A percentile compares a stretch with the other conserved stretches of the same genome.
Conservation (phyloP, 2,113 vertebrate genomes). For the Atherinomorus stipes region DNA sequence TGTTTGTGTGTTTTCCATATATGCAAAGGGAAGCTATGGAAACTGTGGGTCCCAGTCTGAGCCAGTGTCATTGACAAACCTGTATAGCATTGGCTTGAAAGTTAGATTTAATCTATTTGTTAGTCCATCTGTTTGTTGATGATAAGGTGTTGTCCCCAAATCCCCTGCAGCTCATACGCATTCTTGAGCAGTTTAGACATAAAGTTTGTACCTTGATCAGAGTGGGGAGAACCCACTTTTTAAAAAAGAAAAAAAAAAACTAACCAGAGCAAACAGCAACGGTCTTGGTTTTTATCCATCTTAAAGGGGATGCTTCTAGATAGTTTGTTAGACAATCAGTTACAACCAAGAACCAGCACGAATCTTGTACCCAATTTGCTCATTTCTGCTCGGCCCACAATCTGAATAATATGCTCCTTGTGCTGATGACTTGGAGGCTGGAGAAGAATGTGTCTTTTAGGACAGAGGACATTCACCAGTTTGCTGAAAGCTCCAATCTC, state of each 20-base stretch:
- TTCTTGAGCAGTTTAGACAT: not conserved
- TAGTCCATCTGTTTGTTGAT: not conserved
- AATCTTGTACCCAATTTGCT: too few species aligned
- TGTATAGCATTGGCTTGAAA: not conserved
- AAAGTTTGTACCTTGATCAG: not conserved
- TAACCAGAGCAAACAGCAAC: not conserved
- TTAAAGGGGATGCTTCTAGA: not conserved
- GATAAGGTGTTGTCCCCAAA: not conserved
- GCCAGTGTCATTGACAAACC: not conserved
- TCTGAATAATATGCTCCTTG: too few species aligned
- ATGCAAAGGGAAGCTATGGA: not conserved
- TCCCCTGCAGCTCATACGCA: not conserved
- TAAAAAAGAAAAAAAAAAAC: not conserved
- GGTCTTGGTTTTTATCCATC: not conserved
- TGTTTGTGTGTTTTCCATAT: too few species aligned
- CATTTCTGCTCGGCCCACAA: not conserved
- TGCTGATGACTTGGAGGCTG: too few species aligned
- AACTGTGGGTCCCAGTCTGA: not conserved
- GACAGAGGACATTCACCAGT: too few species aligned
- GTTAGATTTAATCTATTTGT: too few species aligned
- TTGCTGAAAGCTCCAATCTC: too few species aligned
- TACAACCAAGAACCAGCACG: not conserved
- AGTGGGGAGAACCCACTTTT: not conserved
- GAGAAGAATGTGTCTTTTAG: too few species aligned
- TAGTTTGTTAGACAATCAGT: not conserved